A percentile compares a stretch with the other conserved stretches of the same genome.
Evolutionary conservation across 2,113 vertebrate species (phyloP).

Genomic region (Dasyornis broadbenti): DNA sequence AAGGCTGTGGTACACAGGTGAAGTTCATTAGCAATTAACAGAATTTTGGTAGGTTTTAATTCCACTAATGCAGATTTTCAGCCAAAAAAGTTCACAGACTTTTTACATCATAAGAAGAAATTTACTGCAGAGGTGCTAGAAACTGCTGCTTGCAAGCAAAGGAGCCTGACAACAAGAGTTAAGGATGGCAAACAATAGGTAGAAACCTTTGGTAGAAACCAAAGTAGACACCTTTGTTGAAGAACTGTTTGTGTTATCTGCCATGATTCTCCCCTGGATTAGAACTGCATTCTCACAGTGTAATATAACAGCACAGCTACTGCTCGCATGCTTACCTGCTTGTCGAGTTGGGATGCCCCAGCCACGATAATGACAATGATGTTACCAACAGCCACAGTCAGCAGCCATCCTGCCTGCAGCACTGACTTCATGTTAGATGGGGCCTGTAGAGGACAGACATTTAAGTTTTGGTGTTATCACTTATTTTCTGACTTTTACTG

Average conservation of each 20-base stretch:
- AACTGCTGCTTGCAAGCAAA: background rate
- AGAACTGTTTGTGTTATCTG: background rate
- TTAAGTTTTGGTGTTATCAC: background rate
- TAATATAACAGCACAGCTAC: accelerated
- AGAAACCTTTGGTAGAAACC: no score
- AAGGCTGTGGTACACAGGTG: background rate
- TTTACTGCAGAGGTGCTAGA: background rate
- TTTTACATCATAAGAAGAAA: background rate
- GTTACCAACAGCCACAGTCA: slow-evolving; percentile 89
- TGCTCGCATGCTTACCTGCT: slow-evolving; percentile 74
- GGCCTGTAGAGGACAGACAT: slow-evolving; percentile 72
- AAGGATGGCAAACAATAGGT: background rate
- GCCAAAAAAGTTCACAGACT: background rate
- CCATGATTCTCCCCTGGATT: background rate
- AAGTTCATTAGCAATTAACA: background rate
- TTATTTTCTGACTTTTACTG: background rate
- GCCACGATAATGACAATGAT: slow-evolving; percentile 93
- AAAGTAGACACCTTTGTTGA: background rate
- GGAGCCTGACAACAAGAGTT: background rate
- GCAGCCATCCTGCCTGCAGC: slow-evolving; percentile 91
- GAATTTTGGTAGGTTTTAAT: background rate
- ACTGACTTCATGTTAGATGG: slow-evolving; percentile 96
- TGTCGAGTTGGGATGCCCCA: slow-evolving; percentile 71
- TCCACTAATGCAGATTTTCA: background rate
- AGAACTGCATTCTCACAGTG: background rate